A percentile compares a stretch with the other conserved stretches of the same genome.
Evolutionary conservation across 2,797 vertebrate species (phyloP).

Genomic region (Siniperca obscura): DNA sequence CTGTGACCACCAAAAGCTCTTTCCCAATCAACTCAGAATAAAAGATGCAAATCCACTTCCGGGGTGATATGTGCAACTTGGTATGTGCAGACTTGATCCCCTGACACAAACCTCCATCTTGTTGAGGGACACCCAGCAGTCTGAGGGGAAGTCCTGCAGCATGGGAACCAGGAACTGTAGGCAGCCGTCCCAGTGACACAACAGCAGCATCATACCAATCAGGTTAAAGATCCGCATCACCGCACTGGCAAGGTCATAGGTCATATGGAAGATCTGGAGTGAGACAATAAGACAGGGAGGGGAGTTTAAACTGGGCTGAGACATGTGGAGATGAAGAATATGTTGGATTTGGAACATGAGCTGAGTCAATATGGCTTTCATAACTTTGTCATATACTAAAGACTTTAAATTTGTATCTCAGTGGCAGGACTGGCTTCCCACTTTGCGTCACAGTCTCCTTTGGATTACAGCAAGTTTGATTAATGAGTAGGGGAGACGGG

Average conservation of each 20-base stretch:
- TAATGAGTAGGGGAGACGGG: slow-evolving; percentile 67
- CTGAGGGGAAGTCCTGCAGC: slow-evolving; percentile 94
- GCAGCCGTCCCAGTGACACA: slow-evolving; percentile 97
- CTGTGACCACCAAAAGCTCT: slow-evolving; percentile 27
- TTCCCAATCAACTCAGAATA: slow-evolving; percentile 32
- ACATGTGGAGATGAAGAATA: slow-evolving; percentile 1
- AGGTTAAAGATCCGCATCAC: slow-evolving; percentile 96
- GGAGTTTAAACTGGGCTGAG: slow-evolving; percentile 25
- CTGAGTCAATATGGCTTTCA: background rate
- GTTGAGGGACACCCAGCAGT: slow-evolving; percentile 97
- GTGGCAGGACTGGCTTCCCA: slow-evolving; percentile 24
- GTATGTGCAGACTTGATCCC: slow-evolving; percentile 6
- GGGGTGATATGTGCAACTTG: slow-evolving; percentile 8
- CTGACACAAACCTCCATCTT: slow-evolving; percentile 92
- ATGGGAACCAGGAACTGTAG: slow-evolving; percentile 97
- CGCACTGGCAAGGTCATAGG: slow-evolving; percentile 95
- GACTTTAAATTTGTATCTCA: slow-evolving; percentile 11
- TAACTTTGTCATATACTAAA: slow-evolving; percentile 11
- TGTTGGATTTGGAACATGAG: background rate
- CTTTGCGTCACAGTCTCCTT: slow-evolving; percentile 35
- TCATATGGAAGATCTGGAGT: slow-evolving; percentile 97
- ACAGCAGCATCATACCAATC: slow-evolving; percentile 96
- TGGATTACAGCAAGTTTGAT: slow-evolving; percentile 68
- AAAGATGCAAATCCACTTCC: slow-evolving; percentile 24
- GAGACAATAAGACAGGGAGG: slow-evolving; percentile 19